Evolutionary conservation across 2,797 vertebrate species (phyloP).

Genomic region (Crypturellus tataupa): DNA sequence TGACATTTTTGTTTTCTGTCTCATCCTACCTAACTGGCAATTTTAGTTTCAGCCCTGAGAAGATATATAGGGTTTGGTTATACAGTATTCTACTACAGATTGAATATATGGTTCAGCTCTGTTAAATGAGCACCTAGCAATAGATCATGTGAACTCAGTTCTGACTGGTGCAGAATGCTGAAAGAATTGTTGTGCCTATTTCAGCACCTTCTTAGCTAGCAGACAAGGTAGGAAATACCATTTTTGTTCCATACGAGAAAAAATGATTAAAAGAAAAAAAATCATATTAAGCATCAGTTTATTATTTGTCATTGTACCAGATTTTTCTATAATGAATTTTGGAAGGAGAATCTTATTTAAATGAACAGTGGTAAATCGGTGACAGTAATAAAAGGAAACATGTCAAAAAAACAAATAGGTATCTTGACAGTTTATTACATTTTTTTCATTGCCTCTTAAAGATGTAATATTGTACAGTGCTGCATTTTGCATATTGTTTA

Average conservation of each 20-base stretch:
- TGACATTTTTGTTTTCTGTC: neutral
- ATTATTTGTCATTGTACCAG: conserved; percentile 72
- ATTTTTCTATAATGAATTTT: conserved; percentile 69
- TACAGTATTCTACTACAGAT: rapidly evolving
- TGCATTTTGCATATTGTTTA: neutral
- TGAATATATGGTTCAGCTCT: neutral
- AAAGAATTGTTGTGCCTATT: neutral
- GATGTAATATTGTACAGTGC: neutral
- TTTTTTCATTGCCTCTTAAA: conserved; percentile 21
- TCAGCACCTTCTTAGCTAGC: neutral
- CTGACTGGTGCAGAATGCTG: neutral
- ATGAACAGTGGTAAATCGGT: conserved; percentile 42
- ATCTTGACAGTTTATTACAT: neutral
- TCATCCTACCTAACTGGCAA: neutral
- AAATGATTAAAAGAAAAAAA: conserved; percentile 39
- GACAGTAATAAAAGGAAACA: conserved; percentile 57
- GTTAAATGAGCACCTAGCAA: neutral
- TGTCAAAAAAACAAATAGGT: conserved; percentile 45
- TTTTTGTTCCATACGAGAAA: conserved; percentile 42
- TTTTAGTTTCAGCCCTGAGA: neutral
- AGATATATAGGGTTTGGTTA: neutral
- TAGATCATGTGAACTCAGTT: neutral
- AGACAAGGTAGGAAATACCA: neutral
- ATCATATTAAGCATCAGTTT: conserved; percentile 71
- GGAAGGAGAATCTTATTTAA: conserved; percentile 72